Evolutionary conservation across 1,140 invertebrate species (phyloP), one percentile per base, ranked within the genome.

Genomic region (Hylaeus anthracinus): DNA sequence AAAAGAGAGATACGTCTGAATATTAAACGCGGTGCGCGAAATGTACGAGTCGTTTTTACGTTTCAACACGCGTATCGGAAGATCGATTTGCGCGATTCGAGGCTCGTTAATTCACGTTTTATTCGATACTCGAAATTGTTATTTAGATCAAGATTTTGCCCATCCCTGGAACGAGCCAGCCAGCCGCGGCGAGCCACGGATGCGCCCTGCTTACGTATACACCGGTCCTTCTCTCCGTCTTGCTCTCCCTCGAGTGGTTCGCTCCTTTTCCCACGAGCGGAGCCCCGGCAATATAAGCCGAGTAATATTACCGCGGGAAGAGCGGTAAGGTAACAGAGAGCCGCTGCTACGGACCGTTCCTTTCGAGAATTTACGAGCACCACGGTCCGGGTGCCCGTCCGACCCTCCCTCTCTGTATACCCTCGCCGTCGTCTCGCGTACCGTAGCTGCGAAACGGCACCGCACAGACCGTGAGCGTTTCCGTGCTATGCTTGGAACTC

Each of bases 251-350:
- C n/a, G 5, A 37, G 26, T 26, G 9, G 41, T 9, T 26, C 61
- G 61, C 69, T 84, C 64, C 77, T 72, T 84, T 55, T 69, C 74
- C 81, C 80, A 71, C 84, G 79, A 64, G 12, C 72, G 72, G 75
- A 79, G 76, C 75, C 81, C 70, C 41, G 70, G 83, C 85, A 86
- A 86, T 86, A 86, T 86, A 87, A 87, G 81, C 84, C 84, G 86
- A 87, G 85, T 87, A 87, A 87, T 87, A 87, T 88, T 88, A 88
- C 84, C 87, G 87, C 86, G 87, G 82, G 85, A 78, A 84, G 76
- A 83, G 86, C 83, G 79, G 86, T 78, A 86, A 88, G 86, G 84
- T 86, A 87, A 87, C 86, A 83, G 86, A 85, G 81, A 88, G 85
- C 81, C 84, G 83, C 83, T 86, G 83, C 84, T 86, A 83, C 84